phyloP scores from a whole-genome alignment of 2,113 vertebrate genomes.

The Rousettus leschenaultii region DNA sequence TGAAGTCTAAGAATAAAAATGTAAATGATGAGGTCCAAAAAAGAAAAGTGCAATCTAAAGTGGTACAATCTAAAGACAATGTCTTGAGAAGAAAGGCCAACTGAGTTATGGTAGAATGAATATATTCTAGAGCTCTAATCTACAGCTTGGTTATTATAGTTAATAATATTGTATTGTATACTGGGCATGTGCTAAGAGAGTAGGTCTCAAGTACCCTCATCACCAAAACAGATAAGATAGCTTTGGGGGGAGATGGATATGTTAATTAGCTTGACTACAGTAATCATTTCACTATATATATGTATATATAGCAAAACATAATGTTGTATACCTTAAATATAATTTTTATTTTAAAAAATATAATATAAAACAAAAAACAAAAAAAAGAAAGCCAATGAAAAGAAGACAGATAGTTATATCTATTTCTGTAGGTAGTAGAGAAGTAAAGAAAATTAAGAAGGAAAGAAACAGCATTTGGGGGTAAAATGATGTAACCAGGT shows the following conservation, averaged over 20 bases:
- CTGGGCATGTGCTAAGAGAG: not conserved
- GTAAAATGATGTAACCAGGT: not conserved
- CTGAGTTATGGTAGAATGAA: not conserved
- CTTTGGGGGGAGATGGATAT: not conserved
- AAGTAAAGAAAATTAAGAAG: not conserved
- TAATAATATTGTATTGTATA: not conserved
- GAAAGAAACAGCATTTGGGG: not conserved
- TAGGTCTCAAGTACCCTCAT: not conserved
- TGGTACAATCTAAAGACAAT: not conserved
- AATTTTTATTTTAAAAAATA: not conserved
- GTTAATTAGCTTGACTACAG: not conserved
- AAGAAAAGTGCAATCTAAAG: not conserved
- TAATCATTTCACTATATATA: not conserved
- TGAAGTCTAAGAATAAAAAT: not conserved
- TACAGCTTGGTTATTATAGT: not conserved
- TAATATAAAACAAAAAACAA: not conserved
- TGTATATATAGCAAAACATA: not conserved
- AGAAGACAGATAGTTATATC: not conserved
- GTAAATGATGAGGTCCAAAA: not conserved
- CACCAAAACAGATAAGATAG: not conserved
- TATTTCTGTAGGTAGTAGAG: not conserved
- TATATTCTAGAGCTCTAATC: not conserved
- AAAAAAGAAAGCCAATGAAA: not conserved
- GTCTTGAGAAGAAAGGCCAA: not conserved
- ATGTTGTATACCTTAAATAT: not conserved